A percentile compares a stretch with the other conserved stretches of the same genome.
Conservation (phyloP, 2,888 invertebrate species). For the Agriopis leucophaearia region DNA sequence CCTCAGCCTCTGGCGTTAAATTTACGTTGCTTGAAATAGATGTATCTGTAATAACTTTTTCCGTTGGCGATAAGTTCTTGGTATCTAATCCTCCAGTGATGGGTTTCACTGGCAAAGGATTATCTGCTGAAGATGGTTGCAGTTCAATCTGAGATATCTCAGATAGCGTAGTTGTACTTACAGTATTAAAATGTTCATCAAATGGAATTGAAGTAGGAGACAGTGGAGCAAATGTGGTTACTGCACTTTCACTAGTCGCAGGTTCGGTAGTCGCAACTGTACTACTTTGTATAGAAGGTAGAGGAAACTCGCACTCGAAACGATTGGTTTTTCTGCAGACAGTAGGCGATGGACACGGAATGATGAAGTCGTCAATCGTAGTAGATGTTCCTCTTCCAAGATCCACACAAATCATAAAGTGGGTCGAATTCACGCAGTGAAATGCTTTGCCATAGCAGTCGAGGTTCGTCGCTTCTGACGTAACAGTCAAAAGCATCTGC, state of each 20-base stretch:
- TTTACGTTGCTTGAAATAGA: background rate
- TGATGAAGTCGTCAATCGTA: constrained; percentile 72
- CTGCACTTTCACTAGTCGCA: constrained; percentile 26
- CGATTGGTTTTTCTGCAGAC: constrained; percentile 65
- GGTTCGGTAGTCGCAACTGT: constrained; percentile 23
- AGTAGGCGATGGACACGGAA: constrained; percentile 73
- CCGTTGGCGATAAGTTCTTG: background rate
- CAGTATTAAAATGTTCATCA: constrained; percentile 47
- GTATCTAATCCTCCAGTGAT: constrained; percentile 4
- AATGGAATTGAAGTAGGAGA: constrained; percentile 33
- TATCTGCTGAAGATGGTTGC: constrained; percentile 9
- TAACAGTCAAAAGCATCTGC: constrained; percentile 63
- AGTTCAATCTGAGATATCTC: constrained; percentile 27
- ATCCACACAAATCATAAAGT: constrained; percentile 83
- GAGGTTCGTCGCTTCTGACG: constrained; percentile 61
- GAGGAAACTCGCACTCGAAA: constrained; percentile 75
- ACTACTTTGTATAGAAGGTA: constrained; percentile 15
- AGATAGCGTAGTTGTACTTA: constrained; percentile 43
- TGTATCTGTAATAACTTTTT: constrained; percentile 10
- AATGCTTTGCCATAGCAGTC: constrained; percentile 81
- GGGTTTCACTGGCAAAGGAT: constrained; percentile 14
- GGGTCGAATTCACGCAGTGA: constrained; percentile 77
- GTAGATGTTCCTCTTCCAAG: constrained; percentile 73
- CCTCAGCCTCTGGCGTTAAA: background rate
- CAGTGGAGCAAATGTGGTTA: constrained; percentile 21